Evolutionary conservation across 2,888 invertebrate genomes (phyloP), one percentile per base, ranked within the genome.

Genomic region (Oasisia sp.): DNA sequence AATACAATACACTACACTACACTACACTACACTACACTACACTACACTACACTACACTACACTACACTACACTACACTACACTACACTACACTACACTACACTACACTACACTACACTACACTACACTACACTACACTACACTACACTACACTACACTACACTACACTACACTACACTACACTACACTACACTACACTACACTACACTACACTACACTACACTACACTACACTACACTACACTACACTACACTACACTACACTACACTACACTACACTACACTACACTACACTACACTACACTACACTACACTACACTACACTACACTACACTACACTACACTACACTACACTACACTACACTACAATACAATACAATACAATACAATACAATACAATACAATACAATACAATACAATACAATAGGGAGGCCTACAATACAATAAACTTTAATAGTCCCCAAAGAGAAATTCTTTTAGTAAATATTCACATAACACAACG

Each of bases 41-140:
- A 90, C 90, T 89, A 90, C 90, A 38, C 90, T n/a, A 19, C 90
- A 90, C 90, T 38, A 32, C 44, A n/a, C n/a, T 38, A 45, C 91
- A 44, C 38, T 3, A 90, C 90, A 9, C 14, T 1, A 19, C 90
- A 90, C 0, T 90, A 89, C 89, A 32, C 89, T 89, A 89, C 90
- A 90, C 90, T n/a, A 92, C n/a, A n/a, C 38, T 91, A 92, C 92
- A 91, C 56, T 91, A 91, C 91, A 92, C 89, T 92, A 92, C 93
- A 92, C 45, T 45, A 92, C 93, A n/a, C n/a, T 44, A 92, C 92
- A 92, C 19, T 92, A 89, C 92, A 92, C n/a, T 89, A 74, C 93
- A 92, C 50, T 91, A 91, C 92, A n/a, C n/a, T 93, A 44, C 45
- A 56, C 91, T 92, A 50, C 91, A 92, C 91, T 91, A 89, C 91